Conservation (phyloP, 2,113 vertebrate species). For the Pica pica region DNA sequence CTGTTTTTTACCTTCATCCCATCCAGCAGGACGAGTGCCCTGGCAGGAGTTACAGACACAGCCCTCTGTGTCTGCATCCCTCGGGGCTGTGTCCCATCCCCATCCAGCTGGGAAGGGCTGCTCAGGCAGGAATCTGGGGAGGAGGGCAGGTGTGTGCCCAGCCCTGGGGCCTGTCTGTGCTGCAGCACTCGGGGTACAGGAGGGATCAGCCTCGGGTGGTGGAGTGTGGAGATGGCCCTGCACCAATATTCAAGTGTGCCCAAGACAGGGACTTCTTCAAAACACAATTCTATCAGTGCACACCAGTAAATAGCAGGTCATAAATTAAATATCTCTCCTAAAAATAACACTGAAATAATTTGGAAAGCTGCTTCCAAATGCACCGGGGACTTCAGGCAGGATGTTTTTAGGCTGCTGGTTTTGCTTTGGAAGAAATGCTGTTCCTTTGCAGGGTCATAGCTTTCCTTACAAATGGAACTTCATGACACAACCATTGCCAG, state of each 20-base stretch:
- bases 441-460: background rate
- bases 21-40: accelerated
- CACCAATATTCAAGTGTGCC: background rate
- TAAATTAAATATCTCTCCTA: slow-evolving; percentile 27
- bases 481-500: background rate
- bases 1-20: accelerated
- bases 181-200: background rate
- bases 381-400: background rate
- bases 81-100: accelerated
- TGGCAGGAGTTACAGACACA: accelerated
- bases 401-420: background rate
- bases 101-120: accelerated
- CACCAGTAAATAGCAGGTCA: background rate
- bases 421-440: background rate
- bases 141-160: background rate
- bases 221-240: background rate
- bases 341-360: slow-evolving; percentile 1
- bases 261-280: background rate
- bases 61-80: background rate
- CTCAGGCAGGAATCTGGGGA: accelerated
- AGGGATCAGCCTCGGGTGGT: accelerated
- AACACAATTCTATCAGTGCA: background rate
- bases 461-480: background rate
- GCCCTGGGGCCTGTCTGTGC: background rate
- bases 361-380: background rate